These are phyloP conservation scores for Saimiri boliviensis DNA, from an alignment of 2,113 vertebrate genomes.

Conservation along the genomic window DNA sequence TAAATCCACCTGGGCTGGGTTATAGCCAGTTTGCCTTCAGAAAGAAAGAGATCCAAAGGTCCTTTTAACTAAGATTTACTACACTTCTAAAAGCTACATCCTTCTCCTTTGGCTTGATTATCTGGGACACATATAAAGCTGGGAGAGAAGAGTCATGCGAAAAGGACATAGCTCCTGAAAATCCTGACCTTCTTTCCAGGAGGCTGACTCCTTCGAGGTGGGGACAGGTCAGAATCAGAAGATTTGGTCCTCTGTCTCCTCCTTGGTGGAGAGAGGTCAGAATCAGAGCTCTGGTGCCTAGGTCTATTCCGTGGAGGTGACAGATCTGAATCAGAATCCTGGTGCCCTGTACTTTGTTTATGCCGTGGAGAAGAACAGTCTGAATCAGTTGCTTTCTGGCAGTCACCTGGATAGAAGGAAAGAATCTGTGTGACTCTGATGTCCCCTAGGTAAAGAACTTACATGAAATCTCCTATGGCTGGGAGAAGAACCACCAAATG, in stretches of 20 bases:
- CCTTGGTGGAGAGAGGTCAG: slow-evolving; percentile 83
- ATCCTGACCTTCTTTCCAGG: neutral
- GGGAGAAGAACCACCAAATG: slow-evolving; percentile 78
- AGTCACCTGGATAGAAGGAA: slow-evolving; percentile 44
- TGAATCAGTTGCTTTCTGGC: slow-evolving; percentile 58
- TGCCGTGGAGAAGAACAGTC: slow-evolving; percentile 79
- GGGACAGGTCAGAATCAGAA: slow-evolving; percentile 80
- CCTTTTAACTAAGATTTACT: neutral
- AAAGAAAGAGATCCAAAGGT: neutral
- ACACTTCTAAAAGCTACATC: neutral
- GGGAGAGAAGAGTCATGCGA: neutral
- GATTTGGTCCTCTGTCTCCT: slow-evolving; percentile 67
- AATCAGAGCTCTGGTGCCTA: slow-evolving; percentile 68
- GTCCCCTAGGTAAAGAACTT: neutral
- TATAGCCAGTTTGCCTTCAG: neutral
- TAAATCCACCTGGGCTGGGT: neutral
- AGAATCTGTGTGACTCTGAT: neutral
- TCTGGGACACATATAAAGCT: neutral
- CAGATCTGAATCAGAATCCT: slow-evolving; percentile 75
- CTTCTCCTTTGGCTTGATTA: neutral
- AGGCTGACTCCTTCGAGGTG: slow-evolving; percentile 79
- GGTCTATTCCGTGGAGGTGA: slow-evolving; percentile 78
- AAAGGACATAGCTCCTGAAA: neutral
- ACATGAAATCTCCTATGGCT: slow-evolving; percentile 43
- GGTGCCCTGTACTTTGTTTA: neutral